These are phyloP conservation scores for Entomobrya proxima DNA, from an alignment of 2,888 invertebrate genomes.

Conservation along the genomic window DNA sequence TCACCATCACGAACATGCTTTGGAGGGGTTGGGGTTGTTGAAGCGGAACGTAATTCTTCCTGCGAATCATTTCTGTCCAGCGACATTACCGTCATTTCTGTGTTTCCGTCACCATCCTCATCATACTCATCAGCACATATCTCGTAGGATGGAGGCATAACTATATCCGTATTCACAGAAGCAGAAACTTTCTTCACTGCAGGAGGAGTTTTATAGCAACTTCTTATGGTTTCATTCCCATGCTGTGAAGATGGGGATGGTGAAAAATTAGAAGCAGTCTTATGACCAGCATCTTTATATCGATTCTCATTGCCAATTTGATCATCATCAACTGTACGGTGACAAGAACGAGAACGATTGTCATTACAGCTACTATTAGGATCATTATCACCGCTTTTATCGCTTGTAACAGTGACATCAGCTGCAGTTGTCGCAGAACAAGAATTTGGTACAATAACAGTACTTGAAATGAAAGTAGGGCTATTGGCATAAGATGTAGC, in stretches of 20 bases:
- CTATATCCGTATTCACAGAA: constrained; percentile 61
- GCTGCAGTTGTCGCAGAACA: constrained; percentile 11
- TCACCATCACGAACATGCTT: constrained; percentile 20
- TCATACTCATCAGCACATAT: background rate
- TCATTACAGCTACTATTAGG: constrained; percentile 21
- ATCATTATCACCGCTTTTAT: constrained; percentile 38
- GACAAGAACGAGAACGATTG: background rate
- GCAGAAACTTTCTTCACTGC: constrained; percentile 49
- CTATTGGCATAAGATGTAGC: background rate
- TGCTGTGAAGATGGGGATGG: background rate
- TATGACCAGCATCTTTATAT: constrained; percentile 51
- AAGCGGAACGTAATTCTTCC: constrained; percentile 61
- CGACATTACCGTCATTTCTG: constrained; percentile 37
- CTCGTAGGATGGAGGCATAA: constrained; percentile 33
- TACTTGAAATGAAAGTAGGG: constrained; percentile 21
- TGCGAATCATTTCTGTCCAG: constrained; percentile 57
- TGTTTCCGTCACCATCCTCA: constrained; percentile 2
- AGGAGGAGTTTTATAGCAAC: background rate
- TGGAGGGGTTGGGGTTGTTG: constrained; percentile 67
- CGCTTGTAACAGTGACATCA: background rate
- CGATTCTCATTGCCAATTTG: constrained; percentile 47
- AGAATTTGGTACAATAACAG: constrained; percentile 11
- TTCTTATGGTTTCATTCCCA: background rate
- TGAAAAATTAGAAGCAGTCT: constrained; percentile 5
- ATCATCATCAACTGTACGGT: constrained; percentile 3